Percentiles rank a stretch among this genome's conserved stretches.
Conservation (phyloP, 2,888 invertebrate species). For the Lydus trimaculatus region DNA sequence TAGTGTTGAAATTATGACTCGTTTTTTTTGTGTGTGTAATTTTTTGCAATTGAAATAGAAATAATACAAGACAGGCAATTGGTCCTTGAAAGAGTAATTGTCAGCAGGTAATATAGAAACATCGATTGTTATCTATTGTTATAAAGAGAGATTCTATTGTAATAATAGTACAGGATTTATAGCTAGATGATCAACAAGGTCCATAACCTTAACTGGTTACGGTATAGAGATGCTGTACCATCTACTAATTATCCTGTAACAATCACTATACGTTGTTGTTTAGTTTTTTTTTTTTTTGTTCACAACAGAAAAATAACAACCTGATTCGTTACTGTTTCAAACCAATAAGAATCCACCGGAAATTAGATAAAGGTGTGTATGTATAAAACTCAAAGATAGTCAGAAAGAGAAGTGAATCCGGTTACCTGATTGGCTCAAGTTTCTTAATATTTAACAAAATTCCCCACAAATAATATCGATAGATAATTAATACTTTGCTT, state of each 20-base stretch:
- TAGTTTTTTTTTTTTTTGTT: too few relatives aligned
- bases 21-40: not conserved
- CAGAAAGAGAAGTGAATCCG: conserved; percentile 19
- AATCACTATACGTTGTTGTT: not conserved
- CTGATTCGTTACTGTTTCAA: conserved; percentile 47
- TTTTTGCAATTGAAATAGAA: not conserved
- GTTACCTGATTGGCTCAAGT: not conserved
- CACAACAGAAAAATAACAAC: conserved; percentile 22
- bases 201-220: conserved; percentile 45
- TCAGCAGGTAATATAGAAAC: conserved; percentile 32
- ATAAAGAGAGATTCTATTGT: conserved; percentile 37
- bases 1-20: not conserved
- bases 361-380: conserved; percentile 43
- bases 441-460: not conserved
- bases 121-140: conserved; percentile 40
- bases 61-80: conserved; percentile 2
- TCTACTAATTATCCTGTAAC: conserved; percentile 33
- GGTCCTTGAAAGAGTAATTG: conserved; percentile 27
- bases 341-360: conserved; percentile 52
- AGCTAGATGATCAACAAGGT: conserved; percentile 50
- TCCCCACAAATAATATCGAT: not conserved
- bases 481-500: not conserved
- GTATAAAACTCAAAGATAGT: conserved; percentile 16
- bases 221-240: conserved; percentile 34
- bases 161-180: conserved; percentile 50